Base-by-base conservation (phyloP, 2,797 vertebrate species). In the Semaprochilodus insignis region DNA sequence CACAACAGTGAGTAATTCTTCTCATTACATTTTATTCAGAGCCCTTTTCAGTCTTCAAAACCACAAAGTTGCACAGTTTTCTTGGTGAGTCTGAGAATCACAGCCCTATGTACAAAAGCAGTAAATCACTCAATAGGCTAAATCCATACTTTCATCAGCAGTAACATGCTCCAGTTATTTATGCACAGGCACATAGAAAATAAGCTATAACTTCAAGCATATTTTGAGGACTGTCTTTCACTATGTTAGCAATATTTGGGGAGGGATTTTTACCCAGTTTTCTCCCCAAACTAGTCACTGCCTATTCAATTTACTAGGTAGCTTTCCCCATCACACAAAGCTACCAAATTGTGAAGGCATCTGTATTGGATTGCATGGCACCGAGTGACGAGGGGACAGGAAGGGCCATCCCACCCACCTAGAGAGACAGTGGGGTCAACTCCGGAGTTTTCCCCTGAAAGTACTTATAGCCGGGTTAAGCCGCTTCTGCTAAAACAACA, bases 1-100 rank as follows among this genome's bases (percentile, higher is more conserved):
- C 55, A 15, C 4, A 15, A 40, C 19, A 40, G 55, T 15, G 21
- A 75, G 54, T 60, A n/a, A 27, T 60, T 60, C 44, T 57, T 57
- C 52, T 13, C 36, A 27, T 74, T 34, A 25, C 27, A 17, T 59
- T 75, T 75, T 15, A 74, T 59, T 75, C 73, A 59, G 19, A 44
- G 21, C 34, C 21, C 14, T 59, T 40, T 75, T 60, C 55, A 40
- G 31, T 59, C 21, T 40, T 59, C 52, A 31, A 31, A 13, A 54
- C 51, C 25, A 11, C 25, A 73, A 73, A 59, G 23, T 36, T 57
- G 40, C 40, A 11, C 55, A 60, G 23, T 44, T 74, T 73, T 69
- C 66, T 60, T 7, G 13, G 21, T 15, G 52, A 54, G 15, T 23
- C 31, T 31, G 31, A 31, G 1, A 31, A 31, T 31, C 31, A 31